phyloP scores from a whole-genome alignment of 2,888 invertebrate genomes.

The Sympetrum striolatum region DNA sequence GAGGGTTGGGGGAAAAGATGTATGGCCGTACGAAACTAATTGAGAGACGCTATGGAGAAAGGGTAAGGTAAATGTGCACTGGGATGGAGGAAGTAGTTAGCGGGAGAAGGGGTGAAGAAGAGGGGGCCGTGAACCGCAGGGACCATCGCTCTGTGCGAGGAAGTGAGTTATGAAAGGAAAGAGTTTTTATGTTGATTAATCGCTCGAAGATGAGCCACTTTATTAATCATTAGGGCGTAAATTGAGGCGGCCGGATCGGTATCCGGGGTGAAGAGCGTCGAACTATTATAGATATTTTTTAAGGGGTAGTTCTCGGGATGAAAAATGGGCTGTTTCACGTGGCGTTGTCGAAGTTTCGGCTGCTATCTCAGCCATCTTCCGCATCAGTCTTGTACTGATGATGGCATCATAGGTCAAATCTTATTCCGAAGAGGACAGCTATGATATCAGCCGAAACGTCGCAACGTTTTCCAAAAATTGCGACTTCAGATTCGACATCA shows the following conservation, averaged over 20 bases:
- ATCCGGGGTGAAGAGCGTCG: not conserved
- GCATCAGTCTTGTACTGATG: no score
- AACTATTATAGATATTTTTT: not conserved
- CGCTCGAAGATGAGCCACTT: slow-evolving; percentile 22
- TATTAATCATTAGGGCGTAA: slow-evolving; percentile 23
- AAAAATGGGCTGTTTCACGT: no score
- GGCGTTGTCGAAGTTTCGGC: no score
- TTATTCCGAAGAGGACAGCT: no score
- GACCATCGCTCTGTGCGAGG: not conserved
- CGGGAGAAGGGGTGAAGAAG: not conserved
- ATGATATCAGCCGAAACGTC: no score
- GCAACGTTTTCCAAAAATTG: no score
- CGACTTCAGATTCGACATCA: no score
- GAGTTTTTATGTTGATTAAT: slow-evolving; percentile 34
- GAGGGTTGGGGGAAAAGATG: not conserved
- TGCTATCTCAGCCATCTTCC: no score
- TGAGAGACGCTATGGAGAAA: not conserved
- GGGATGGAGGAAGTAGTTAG: not conserved
- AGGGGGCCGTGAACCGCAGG: not conserved
- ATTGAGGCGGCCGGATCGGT: slow-evolving; percentile 6
- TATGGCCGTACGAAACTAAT: slow-evolving; percentile 22
- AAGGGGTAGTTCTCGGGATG: no score
- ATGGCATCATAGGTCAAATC: no score
- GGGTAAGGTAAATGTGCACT: not conserved
- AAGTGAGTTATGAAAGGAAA: slow-evolving; percentile 21